A percentile compares a stretch with the other conserved stretches of the same genome.
phyloP scores from a whole-genome alignment of 2,888 invertebrate species.

The Gnatocerus cornutus region DNA sequence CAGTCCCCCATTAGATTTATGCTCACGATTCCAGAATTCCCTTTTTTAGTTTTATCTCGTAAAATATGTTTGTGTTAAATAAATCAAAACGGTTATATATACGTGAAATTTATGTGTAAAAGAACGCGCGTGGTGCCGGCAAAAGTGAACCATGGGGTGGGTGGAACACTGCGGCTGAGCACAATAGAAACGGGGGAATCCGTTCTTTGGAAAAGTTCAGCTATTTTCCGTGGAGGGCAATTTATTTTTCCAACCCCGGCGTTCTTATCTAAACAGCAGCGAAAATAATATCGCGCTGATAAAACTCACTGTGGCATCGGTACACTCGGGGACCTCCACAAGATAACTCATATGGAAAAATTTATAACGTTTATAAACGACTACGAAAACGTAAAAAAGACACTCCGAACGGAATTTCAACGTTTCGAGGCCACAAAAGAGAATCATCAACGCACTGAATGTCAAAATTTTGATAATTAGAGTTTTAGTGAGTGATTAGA shows the following conservation, averaged over 20 bases:
- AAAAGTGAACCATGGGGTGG: constrained; percentile 50
- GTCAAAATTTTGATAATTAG: no score
- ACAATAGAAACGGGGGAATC: constrained; percentile 68
- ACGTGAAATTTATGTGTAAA: constrained; percentile 55
- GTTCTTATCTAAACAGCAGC: constrained; percentile 72
- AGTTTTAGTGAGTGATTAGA: no score
- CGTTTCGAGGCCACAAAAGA: background rate
- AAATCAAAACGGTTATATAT: constrained; percentile 58
- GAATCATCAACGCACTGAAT: background rate
- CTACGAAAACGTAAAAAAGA: constrained; percentile 26
- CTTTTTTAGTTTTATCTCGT: constrained; percentile 53
- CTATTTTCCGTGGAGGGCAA: constrained; percentile 72
- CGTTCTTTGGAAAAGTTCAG: constrained; percentile 71
- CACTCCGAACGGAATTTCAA: constrained; percentile 3
- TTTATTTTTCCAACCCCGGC: constrained; percentile 72
- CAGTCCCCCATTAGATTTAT: constrained; percentile 44
- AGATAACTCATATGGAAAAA: constrained; percentile 66
- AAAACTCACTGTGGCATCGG: constrained; percentile 69
- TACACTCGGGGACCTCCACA: constrained; percentile 62
- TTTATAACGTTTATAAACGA: constrained; percentile 54
- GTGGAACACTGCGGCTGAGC: constrained; percentile 54
- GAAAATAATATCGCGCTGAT: constrained; percentile 73
- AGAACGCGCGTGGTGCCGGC: constrained; percentile 45
- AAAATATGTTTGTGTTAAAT: constrained; percentile 58
- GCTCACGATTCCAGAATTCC: constrained; percentile 43